These are phyloP conservation scores for Eupeodes luniger DNA, from an alignment of 2,888 invertebrate genomes.

Conservation along the genomic window DNA sequence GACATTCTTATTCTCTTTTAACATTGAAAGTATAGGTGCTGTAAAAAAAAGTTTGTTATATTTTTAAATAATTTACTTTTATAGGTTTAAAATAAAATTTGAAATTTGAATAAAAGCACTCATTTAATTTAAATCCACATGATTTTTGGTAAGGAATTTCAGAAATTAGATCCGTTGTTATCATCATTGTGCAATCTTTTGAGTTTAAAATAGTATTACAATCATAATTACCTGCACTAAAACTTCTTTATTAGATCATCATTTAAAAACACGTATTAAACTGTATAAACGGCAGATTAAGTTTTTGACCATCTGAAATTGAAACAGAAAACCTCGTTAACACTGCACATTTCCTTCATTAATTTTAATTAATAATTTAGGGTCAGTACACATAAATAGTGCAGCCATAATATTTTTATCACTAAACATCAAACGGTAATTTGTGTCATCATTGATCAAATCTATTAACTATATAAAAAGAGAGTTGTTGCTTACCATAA, in stretches of 20 bases:
- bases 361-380: neutral
- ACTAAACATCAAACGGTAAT: conserved; percentile 18
- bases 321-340: too few species aligned
- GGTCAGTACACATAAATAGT: conserved; percentile 1
- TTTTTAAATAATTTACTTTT: neutral
- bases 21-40: neutral
- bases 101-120: conserved; percentile 2
- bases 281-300: too few species aligned
- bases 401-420: conserved; percentile 6
- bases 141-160: conserved; percentile 73
- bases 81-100: neutral
- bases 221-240: too few species aligned
- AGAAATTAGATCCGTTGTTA: conserved; percentile 80
- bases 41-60: neutral
- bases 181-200: conserved; percentile 62
- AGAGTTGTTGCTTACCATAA: neutral
- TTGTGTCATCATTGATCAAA: neutral
- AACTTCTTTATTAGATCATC: too few species aligned
- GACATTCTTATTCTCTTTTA: neutral
- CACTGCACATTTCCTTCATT: too few species aligned
- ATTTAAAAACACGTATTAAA: too few species aligned
- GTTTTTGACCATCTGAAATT: too few species aligned
- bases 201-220: neutral
- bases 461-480: too few species aligned
- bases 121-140: conserved; percentile 40